Evolutionary conservation across 1,140 invertebrate genomes (phyloP).

Genomic region (Hermatobates lingyangjiaoensis): DNA sequence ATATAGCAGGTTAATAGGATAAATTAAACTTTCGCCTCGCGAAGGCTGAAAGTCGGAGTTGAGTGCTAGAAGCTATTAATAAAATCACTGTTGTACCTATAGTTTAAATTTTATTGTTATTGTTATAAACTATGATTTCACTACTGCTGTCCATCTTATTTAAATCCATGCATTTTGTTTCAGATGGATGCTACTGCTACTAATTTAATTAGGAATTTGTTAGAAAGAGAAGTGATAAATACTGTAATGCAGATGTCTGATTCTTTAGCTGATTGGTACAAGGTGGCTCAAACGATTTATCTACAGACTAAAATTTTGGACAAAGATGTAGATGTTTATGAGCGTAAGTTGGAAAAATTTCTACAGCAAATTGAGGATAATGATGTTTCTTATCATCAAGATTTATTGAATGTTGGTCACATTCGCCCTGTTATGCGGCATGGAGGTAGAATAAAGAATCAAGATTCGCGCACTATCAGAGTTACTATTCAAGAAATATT

Average conservation of each 20-base stretch:
- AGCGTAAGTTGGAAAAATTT: conserved; percentile 23
- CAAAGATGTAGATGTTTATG: conserved; percentile 42
- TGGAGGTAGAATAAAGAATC: conserved; percentile 5
- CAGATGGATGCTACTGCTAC: conserved; percentile 47
- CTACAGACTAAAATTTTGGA: conserved; percentile 50
- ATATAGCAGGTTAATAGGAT: too few species aligned
- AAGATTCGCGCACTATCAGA: conserved; percentile 16
- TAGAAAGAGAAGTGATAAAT: conserved; percentile 42
- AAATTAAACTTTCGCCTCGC: too few species aligned
- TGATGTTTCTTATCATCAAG: conserved; percentile 18
- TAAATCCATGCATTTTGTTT: conserved; percentile 8
- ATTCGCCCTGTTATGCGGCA: conserved; percentile 6
- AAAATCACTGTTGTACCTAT: conserved; percentile 3
- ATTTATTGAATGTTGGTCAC: conserved; percentile 13
- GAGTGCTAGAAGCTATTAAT: too few species aligned
- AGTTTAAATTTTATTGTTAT: too few species aligned
- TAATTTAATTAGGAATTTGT: conserved; percentile 37
- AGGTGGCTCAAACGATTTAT: conserved; percentile 60
- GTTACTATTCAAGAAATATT: conserved; percentile 26
- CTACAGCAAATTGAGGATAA: conserved; percentile 15
- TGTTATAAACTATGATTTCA: too few species aligned
- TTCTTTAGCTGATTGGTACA: conserved; percentile 62
- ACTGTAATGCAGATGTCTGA: conserved; percentile 46
- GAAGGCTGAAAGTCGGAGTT: too few species aligned
- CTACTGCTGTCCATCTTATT: neutral